Evolutionary conservation across 2,888 invertebrate genomes (phyloP), one percentile per base, ranked within the genome.

Genomic region (Cynaeus angustus): DNA sequence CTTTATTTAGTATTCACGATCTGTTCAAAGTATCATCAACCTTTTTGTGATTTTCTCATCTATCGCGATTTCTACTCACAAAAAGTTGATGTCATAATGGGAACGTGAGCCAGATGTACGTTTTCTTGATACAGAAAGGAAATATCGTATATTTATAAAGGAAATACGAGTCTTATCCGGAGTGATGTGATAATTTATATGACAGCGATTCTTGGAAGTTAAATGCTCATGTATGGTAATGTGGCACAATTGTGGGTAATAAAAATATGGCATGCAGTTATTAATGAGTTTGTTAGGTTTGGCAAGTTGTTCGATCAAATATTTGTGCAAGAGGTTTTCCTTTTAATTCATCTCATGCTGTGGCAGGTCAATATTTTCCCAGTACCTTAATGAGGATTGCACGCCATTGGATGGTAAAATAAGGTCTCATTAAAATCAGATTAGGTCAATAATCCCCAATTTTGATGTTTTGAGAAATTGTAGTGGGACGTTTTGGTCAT

Each of bases 41-140:
- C 33, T 33, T 33, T 33, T n/a, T n/a, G 10, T 28, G 43, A 38
- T 43, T 58, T 58, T 43, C 43, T 43, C 38, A 37, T 14, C 56
- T 21, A 43, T 56, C 21, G 41, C 10, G 41, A 56, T 43, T 14
- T 26, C 13, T 12, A 10, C 38, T 14, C 38, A 37, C 37, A 61
- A 61, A 61, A 61, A 59, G 46, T 59, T 59, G 59, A 45, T n/a
- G 38, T 61, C 30, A 37, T 46, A 59, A 58, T 28, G 58, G 13
- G 58, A 13, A 45, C 48, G 45, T 45, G 45, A 28, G 14, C 33
- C 56, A 59, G 59, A 46, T 59, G 61, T n/a, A 46, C 38, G 28
- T 33, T 48, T 48, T 61, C 61, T 61, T 26, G 10, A 37, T 14
- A n/a, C 13, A 21, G 46, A 59, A 59, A 46, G 33, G 45, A 46